phyloP scores from a whole-genome alignment of 1,140 invertebrate genomes.

The Leucophenga varia region DNA sequence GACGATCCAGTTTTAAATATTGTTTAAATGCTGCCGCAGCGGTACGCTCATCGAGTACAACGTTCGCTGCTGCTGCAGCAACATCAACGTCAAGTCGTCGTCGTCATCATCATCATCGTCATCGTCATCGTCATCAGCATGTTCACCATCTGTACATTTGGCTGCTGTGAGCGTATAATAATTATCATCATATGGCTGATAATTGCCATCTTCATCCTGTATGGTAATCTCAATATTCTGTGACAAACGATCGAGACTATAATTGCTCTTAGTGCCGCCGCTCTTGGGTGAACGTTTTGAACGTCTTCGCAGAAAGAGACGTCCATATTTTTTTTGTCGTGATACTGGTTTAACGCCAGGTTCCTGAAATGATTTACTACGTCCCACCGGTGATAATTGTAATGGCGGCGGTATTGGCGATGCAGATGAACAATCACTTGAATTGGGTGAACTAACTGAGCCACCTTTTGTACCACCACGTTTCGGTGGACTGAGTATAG shows the following conservation, averaged over 20 bases:
- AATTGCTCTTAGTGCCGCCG: constrained; percentile 36
- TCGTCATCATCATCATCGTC: constrained; percentile 44
- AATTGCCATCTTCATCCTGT: constrained; percentile 52
- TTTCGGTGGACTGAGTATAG: constrained; percentile 44
- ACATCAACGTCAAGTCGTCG: constrained; percentile 20
- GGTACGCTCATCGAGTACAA: background rate
- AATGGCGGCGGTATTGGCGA: constrained; percentile 26
- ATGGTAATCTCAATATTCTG: constrained; percentile 55
- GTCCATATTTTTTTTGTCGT: constrained; percentile 41
- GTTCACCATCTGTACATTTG: constrained; percentile 9
- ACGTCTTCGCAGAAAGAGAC: constrained; percentile 41
- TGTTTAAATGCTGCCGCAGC: constrained; percentile 3
- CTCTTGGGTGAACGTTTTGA: constrained; percentile 38
- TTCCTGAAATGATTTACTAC: constrained; percentile 55
- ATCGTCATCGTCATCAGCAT: constrained; percentile 22
- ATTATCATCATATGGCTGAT: constrained; percentile 48
- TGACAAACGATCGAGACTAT: constrained; percentile 42
- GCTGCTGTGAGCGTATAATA: constrained; percentile 26
- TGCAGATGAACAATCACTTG: constrained; percentile 46
- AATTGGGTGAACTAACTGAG: constrained; percentile 47
- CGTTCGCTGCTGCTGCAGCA: no score
- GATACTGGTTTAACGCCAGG: constrained; percentile 26
- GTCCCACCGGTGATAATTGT: constrained; percentile 38
- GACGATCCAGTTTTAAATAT: constrained; percentile 41
- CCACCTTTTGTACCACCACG: constrained; percentile 25